Conservation (phyloP, 2,888 invertebrate genomes). For the Drosophila yooni region DNA sequence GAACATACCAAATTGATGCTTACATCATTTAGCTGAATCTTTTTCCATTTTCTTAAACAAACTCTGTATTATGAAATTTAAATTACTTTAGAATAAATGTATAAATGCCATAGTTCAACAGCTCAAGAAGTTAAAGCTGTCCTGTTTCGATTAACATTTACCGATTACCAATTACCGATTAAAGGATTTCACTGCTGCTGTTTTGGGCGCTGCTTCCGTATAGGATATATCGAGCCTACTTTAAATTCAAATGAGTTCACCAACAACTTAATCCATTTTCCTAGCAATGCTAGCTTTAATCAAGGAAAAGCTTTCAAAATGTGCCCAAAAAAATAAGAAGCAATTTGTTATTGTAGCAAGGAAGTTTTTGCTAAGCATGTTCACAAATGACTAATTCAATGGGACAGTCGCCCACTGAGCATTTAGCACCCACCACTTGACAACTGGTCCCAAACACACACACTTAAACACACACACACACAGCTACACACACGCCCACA, state of each 20-base stretch:
- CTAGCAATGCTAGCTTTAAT: background rate
- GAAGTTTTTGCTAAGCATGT: background rate
- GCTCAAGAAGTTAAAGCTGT: too few relatives aligned
- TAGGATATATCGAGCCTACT: background rate
- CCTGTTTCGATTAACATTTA: background rate
- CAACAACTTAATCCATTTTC: background rate
- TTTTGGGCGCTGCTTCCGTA: background rate
- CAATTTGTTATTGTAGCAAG: background rate
- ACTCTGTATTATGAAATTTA: too few relatives aligned
- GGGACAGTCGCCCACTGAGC: constrained; percentile 4
- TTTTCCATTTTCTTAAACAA: too few relatives aligned
- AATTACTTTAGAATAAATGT: too few relatives aligned
- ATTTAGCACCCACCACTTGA: background rate
- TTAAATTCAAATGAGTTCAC: background rate
- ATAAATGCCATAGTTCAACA: too few relatives aligned
- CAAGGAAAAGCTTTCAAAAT: background rate
- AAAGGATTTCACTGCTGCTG: background rate
- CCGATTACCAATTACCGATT: background rate
- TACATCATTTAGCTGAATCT: too few relatives aligned
- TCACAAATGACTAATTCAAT: constrained; percentile 22
- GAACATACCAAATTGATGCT: too few relatives aligned
- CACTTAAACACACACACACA: constrained; percentile 2
- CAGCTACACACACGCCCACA: background rate
- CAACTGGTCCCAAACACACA: constrained; percentile 1
- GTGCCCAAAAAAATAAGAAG: background rate